phyloP scores from a whole-genome alignment of 2,888 invertebrate genomes.

The Netelia melanura region DNA sequence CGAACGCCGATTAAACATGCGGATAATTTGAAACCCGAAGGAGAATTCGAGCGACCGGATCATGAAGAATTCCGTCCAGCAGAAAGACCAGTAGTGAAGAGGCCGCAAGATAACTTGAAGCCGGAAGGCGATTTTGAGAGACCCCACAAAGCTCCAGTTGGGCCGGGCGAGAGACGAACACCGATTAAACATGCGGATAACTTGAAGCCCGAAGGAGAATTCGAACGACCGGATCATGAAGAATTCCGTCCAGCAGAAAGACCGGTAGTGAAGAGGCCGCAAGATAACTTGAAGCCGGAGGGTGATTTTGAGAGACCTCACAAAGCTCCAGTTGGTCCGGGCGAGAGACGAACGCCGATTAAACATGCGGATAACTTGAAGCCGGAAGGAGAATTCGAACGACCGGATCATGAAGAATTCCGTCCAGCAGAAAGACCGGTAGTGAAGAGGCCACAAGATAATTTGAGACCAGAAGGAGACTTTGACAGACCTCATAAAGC shows the following conservation, averaged over 20 bases:
- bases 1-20: conserved; percentile 83
- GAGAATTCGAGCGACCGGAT: conserved; percentile 82
- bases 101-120: conserved; percentile 83
- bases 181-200: conserved; percentile 86
- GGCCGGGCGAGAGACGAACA: conserved; percentile 85
- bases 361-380: conserved; percentile 81
- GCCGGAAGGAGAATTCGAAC: conserved; percentile 83
- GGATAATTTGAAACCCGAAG: conserved; percentile 75
- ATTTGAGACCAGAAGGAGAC: conserved; percentile 86
- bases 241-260: conserved; percentile 75
- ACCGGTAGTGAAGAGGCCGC: conserved; percentile 79
- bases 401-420: conserved; percentile 73
- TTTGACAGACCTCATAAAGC: conserved; percentile 84
- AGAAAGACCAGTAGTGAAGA: conserved; percentile 83
- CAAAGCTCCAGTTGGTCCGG: conserved; percentile 83
- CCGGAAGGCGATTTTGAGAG: conserved; percentile 85
- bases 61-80: conserved; percentile 81
- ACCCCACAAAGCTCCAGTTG: conserved; percentile 78
- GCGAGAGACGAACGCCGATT: conserved; percentile 79
- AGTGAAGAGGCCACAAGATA: conserved; percentile 83
- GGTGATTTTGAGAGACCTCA: conserved; percentile 84
- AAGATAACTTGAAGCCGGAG: conserved; percentile 86
- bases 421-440: conserved; percentile 76
- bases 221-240: conserved; percentile 74
- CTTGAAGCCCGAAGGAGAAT: conserved; percentile 85